Conservation (phyloP, 2,888 invertebrate genomes). For the Harpagoxenus sublaevis region DNA sequence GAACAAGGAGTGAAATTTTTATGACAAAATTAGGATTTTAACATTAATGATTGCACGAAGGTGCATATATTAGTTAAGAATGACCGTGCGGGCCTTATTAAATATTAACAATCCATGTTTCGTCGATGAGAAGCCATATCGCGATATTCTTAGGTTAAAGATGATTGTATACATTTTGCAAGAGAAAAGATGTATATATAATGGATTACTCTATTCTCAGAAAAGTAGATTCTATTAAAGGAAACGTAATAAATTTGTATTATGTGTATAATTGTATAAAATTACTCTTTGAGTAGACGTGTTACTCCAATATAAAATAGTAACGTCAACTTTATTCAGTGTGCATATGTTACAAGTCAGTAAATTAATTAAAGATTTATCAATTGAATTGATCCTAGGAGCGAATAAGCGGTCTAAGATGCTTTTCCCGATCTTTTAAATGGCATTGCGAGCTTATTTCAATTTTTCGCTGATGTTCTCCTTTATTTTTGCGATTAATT, state of each 20-base stretch:
- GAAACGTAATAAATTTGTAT: conserved; percentile 33
- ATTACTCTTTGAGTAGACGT: conserved; percentile 25
- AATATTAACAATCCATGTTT: neutral
- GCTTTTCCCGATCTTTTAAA: conserved; percentile 65
- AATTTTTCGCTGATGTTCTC: conserved; percentile 5
- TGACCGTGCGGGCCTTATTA: neutral
- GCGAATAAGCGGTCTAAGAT: conserved; percentile 78
- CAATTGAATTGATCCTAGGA: conserved; percentile 76
- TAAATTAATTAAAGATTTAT: conserved; percentile 78
- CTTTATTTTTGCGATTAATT: neutral
- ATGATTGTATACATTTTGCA: conserved; percentile 73
- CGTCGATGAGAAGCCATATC: neutral
- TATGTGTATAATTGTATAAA: conserved; percentile 23
- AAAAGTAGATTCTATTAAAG: conserved; percentile 23
- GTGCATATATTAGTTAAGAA: neutral
- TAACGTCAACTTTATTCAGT: conserved; percentile 85
- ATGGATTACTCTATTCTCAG: conserved; percentile 31
- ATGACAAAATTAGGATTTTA: conserved; percentile 12
- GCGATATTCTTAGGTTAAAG: conserved; percentile 21
- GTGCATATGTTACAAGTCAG: conserved; percentile 85
- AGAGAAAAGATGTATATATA: conserved; percentile 58
- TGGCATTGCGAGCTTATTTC: conserved; percentile 34
- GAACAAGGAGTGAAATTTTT: neutral
- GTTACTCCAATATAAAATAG: conserved; percentile 82
- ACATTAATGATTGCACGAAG: neutral